Conservation (phyloP, 2,797 vertebrate genomes). For the Phalanger gymnotis region DNA sequence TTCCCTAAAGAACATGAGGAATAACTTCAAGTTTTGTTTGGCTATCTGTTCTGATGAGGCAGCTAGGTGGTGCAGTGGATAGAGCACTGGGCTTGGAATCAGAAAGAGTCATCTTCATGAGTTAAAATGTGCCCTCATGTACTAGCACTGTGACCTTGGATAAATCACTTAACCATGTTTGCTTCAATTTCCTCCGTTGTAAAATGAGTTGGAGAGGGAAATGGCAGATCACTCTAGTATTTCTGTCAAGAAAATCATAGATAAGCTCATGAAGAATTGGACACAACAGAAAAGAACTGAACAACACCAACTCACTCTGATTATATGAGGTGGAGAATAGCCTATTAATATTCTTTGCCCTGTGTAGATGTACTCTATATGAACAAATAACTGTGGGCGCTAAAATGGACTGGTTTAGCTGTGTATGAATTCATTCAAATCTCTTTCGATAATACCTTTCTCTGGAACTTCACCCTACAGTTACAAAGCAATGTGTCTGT, state of each 20-base stretch:
- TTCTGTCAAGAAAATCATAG: background rate
- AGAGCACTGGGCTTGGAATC: background rate
- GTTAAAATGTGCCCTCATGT: background rate
- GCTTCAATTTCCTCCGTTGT: background rate
- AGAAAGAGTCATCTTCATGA: background rate
- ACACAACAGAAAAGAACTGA: background rate
- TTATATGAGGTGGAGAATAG: background rate
- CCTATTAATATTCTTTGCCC: background rate
- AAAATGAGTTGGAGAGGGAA: background rate
- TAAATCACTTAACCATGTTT: background rate
- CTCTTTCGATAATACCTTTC: background rate
- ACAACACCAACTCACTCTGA: background rate
- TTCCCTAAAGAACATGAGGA: background rate
- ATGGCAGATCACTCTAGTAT: background rate
- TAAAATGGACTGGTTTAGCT: conserved; percentile 9
- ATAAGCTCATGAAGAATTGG: background rate
- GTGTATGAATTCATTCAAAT: background rate
- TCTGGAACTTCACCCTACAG: background rate
- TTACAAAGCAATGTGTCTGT: conserved; percentile 23
- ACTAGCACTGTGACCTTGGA: background rate
- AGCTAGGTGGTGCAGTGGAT: background rate
- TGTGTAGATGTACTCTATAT: background rate
- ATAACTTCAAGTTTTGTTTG: background rate
- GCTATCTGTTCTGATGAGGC: background rate
- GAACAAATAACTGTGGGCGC: conserved; percentile 2